phyloP scores from a whole-genome alignment of 1,140 invertebrate species.

The Teleopsis dalmanni region DNA sequence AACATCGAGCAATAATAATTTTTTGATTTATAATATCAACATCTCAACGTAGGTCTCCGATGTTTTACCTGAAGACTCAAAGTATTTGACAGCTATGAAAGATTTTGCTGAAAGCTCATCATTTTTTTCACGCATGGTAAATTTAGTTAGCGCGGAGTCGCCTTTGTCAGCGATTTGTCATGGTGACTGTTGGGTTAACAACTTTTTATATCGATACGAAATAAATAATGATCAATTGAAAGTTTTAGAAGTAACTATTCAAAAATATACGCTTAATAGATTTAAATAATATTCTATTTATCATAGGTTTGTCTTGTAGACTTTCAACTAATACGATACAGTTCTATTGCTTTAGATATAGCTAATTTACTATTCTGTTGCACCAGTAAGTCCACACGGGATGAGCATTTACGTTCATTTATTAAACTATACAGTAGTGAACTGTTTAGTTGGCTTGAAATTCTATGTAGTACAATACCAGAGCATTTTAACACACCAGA shows the following conservation, averaged over 20 bases:
- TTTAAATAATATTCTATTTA: conserved; percentile 7
- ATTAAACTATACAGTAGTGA: conserved; percentile 49
- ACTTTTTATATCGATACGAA: conserved; percentile 58
- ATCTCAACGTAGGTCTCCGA: conserved; percentile 39
- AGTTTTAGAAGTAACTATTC: conserved; percentile 21
- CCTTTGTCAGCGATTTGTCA: conserved; percentile 62
- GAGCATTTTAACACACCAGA: conserved; percentile 43
- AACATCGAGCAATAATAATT: too few relatives aligned
- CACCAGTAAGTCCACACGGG: conserved; percentile 53
- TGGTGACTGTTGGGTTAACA: conserved; percentile 71
- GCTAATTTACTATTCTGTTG: conserved; percentile 60
- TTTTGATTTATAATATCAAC: too few relatives aligned
- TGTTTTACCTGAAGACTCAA: conserved; percentile 49
- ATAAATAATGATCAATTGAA: conserved; percentile 40
- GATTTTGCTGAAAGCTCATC: conserved; percentile 56
- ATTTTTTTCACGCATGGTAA: conserved; percentile 62
- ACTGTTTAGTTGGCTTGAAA: conserved; percentile 45
- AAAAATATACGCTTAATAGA: neutral
- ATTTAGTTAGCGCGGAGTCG: conserved; percentile 53
- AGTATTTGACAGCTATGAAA: conserved; percentile 54
- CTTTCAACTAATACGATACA: conserved; percentile 61
- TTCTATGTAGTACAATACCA: conserved; percentile 42
- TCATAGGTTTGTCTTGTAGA: conserved; percentile 60
- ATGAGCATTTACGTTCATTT: conserved; percentile 50
- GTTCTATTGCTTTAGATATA: conserved; percentile 60